Conservation (phyloP, 1,140 invertebrate genomes). For the Neodiprion virginianus region DNA sequence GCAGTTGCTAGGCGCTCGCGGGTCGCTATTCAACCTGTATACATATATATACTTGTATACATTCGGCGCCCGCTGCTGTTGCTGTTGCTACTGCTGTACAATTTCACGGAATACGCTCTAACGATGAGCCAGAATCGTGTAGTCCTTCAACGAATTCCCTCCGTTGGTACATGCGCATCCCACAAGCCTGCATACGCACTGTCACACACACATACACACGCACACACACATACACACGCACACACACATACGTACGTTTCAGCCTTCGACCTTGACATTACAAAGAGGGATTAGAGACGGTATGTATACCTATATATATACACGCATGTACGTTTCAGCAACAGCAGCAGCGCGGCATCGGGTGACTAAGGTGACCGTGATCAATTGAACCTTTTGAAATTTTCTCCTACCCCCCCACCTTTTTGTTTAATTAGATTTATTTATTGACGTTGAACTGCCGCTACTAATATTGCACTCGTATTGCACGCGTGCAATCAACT, state of each 20-base stretch:
- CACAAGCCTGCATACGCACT: background rate
- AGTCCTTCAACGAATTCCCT: background rate
- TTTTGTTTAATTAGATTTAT: too few relatives aligned
- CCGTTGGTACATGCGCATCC: background rate
- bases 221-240: too few relatives aligned
- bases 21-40: background rate
- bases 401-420: too few relatives aligned
- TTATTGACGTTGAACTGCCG: too few relatives aligned
- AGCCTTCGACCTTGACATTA: constrained; percentile 49
- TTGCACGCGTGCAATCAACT: too few relatives aligned
- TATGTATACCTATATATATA: background rate
- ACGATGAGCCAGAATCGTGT: too few relatives aligned
- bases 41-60: background rate
- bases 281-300: background rate
- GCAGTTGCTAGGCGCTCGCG: background rate
- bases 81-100: background rate
- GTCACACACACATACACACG: background rate
- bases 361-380: background rate
- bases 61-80: background rate
- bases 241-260: constrained; percentile 23
- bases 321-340: background rate
- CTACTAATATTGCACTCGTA: too few relatives aligned
- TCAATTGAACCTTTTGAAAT: background rate
- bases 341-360: background rate
- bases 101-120: too few relatives aligned